phyloP scores from a whole-genome alignment of 1,140 invertebrate genomes.

The Heterodera carotae region DNA sequence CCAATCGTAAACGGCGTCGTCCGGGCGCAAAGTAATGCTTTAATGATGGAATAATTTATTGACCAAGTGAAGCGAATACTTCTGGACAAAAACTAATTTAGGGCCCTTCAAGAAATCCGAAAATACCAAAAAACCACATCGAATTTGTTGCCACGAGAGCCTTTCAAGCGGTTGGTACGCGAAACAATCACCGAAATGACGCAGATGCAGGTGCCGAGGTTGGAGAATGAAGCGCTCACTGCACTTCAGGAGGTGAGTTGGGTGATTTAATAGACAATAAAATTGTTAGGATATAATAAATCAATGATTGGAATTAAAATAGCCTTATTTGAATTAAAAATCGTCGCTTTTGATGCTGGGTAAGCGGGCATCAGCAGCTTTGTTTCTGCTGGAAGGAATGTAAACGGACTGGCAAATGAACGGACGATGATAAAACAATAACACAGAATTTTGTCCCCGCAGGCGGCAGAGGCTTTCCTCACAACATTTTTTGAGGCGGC shows the following conservation, averaged over 20 bases:
- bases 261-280: neutral
- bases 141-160: slow-evolving; percentile 21
- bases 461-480: slow-evolving; percentile 48
- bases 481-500: slow-evolving; percentile 37
- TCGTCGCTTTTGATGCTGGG: too few species aligned
- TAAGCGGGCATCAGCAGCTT: too few species aligned
- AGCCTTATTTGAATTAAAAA: too few species aligned
- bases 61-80: too few species aligned
- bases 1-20: slow-evolving; percentile 11
- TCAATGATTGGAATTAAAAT: too few species aligned
- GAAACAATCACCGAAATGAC: slow-evolving; percentile 30
- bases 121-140: slow-evolving; percentile 41
- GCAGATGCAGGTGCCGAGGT: neutral
- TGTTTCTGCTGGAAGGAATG: too few species aligned
- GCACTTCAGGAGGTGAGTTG: slow-evolving; percentile 45
- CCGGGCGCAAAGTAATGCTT: slow-evolving; percentile 28
- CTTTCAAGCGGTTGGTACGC: slow-evolving; percentile 31
- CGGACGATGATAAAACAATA: too few species aligned
- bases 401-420: too few species aligned
- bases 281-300: too few species aligned
- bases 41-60: too few species aligned
- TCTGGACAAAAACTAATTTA: neutral
- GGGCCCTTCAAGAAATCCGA: slow-evolving; percentile 40
- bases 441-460: neutral
- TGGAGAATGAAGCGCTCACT: slow-evolving; percentile 38